Evolutionary conservation across 1,140 invertebrate genomes (phyloP).

Genomic region (Ericerus pela): DNA sequence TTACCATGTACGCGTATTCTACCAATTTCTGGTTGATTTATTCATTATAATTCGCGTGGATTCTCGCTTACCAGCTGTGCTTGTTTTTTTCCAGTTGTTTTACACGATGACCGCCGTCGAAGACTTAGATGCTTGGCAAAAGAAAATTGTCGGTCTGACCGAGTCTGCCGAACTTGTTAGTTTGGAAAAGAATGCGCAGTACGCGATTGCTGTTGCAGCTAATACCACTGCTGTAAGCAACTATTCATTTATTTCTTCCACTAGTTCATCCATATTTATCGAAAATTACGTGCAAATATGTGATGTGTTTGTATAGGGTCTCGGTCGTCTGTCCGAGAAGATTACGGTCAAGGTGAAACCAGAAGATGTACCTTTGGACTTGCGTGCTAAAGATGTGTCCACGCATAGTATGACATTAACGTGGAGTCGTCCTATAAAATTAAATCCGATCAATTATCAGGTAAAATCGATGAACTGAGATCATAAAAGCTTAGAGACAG

Average conservation of each 20-base stretch:
- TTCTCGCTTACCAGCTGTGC: too few relatives aligned
- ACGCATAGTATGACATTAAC: constrained; percentile 80
- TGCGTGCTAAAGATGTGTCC: constrained; percentile 71
- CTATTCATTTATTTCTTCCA: background rate
- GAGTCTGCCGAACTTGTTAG: constrained; percentile 80
- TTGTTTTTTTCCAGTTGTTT: constrained; percentile 55
- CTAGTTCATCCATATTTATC: background rate
- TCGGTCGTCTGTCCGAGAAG: constrained; percentile 39
- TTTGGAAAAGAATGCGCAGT: constrained; percentile 78
- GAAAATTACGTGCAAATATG: background rate
- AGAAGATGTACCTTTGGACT: constrained; percentile 74
- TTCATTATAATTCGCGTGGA: too few relatives aligned
- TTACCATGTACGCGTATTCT: constrained; percentile 52
- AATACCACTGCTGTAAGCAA: constrained; percentile 36
- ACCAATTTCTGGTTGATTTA: too few relatives aligned
- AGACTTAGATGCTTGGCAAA: constrained; percentile 80
- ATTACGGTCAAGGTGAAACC: constrained; percentile 76
- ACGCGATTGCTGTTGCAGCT: constrained; percentile 81
- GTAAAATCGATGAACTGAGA: background rate
- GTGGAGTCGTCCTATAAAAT: constrained; percentile 80
- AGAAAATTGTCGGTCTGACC: constrained; percentile 66
- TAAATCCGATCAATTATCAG: constrained; percentile 74
- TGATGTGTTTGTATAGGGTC: constrained; percentile 27
- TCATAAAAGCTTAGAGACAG: background rate
- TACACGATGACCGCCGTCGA: constrained; percentile 85